A percentile compares a stretch with the other conserved stretches of the same genome.
phyloP scores from a whole-genome alignment of 2,113 vertebrate species.

The Strix aluco region DNA sequence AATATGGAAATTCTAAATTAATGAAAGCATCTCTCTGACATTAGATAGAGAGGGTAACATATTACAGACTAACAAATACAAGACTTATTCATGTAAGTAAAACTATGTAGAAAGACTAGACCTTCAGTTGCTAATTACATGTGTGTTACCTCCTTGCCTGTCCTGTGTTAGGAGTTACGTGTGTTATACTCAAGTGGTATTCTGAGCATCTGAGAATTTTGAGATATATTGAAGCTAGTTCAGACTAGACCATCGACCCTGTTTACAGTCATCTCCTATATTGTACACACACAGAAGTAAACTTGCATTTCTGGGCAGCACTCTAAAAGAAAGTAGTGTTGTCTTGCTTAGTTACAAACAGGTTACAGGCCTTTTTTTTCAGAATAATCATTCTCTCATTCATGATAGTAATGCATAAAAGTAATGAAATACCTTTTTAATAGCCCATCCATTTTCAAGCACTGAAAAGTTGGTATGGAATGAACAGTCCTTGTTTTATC shows the following conservation, averaged over 20 bases:
- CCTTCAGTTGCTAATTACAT: not conserved
- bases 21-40: not conserved
- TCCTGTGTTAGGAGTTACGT: not conserved
- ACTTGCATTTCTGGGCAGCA: not conserved
- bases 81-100: not conserved
- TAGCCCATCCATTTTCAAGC: not conserved
- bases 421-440: not conserved
- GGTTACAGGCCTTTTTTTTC: not conserved
- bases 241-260: not conserved
- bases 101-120: not conserved
- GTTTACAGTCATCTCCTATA: not conserved
- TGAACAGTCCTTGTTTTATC: not conserved
- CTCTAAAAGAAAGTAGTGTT: not conserved
- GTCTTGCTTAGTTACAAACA: not conserved
- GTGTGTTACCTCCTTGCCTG: not conserved
- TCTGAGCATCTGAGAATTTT: not conserved
- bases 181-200: not conserved
- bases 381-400: not conserved
- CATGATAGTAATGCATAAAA: not conserved
- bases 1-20: not conserved
- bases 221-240: not conserved
- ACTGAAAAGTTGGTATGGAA: not conserved
- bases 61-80: not conserved
- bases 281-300: not conserved
- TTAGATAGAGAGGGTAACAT: not conserved